Evolutionary conservation across 2,888 invertebrate species (phyloP), one percentile per base, ranked within the genome.

Genomic region (Oxytorus armatus): DNA sequence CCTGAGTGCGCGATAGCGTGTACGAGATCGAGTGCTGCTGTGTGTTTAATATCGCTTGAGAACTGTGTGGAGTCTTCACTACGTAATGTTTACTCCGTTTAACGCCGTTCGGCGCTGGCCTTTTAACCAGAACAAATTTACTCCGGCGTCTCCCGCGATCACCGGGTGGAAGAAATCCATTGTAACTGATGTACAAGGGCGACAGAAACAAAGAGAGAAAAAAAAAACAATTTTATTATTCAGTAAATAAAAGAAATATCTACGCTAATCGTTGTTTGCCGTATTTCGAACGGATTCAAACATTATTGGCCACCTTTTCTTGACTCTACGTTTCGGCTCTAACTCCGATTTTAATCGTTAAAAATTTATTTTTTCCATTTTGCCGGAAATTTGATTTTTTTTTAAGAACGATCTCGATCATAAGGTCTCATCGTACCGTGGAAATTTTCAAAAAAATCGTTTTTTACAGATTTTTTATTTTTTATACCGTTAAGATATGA

Each of bases 1-100:
- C 98, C 93, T 99, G 98, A 92, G 97, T 98, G 92, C 98, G 95
- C 87, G 97, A 97, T 89, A 99, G 94, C 82, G 99, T 99, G 93
- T 98, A 99, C 44, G 98, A 98, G 92, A 99, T 98, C 86, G 97
- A 98, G 93, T 99, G 98, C 92, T 98, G 98, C 91, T 95, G 96
- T 84, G 96, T 96, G 93, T 99, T 97, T 90, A 98, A 95, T 90
- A 99, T 98, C 83, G 98, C 98, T 94, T 98, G 96, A 89, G 98
- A 97, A 91, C 96, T 96, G 93, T 98, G 98, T 72, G 98, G 98
- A 69, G 98, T 98, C 93, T 97, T 97, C 86, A 99, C 98, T 86
- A 98, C 96, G 92, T 99, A 99, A 93, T 98, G 98, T 92, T 97
- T 97, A 83, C 97, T 97, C 87, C 98, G 95, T 89, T 97, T 97